A percentile compares a stretch with the other conserved stretches of the same genome.
Evolutionary conservation across 2,888 invertebrate genomes (phyloP).

Genomic region (Polydrusus cervinus): DNA sequence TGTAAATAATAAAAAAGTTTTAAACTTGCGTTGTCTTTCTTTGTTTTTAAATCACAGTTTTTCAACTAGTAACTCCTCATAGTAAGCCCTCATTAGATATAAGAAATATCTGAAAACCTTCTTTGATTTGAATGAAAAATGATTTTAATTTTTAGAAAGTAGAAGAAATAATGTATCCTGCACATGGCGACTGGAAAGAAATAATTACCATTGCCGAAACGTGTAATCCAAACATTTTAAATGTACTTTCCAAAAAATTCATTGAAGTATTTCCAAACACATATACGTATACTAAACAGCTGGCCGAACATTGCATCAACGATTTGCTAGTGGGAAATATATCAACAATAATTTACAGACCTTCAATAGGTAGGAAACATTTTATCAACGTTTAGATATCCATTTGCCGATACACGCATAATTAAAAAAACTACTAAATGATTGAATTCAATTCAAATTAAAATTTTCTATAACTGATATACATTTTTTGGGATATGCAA

Average conservation of each 20-base stretch:
- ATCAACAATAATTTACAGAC: conserved; percentile 86
- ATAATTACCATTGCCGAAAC: conserved; percentile 79
- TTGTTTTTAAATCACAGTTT: no score
- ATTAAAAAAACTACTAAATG: no score
- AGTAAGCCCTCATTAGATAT: no score
- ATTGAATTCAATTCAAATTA: neutral
- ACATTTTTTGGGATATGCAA: no score
- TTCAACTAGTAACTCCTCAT: no score
- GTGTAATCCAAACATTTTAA: conserved; percentile 74
- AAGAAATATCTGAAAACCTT: no score
- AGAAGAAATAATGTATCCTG: conserved; percentile 84
- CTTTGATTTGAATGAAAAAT: neutral
- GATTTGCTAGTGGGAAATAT: conserved; percentile 76
- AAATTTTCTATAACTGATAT: no score
- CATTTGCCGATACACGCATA: no score
- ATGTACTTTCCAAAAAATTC: conserved; percentile 75
- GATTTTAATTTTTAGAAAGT: conserved; percentile 71
- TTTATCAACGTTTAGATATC: neutral
- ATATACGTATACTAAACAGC: conserved; percentile 91
- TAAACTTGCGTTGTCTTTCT: no score
- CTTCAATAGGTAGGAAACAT: conserved; percentile 87
- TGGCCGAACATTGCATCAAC: conserved; percentile 87
- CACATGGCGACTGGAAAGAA: conserved; percentile 80
- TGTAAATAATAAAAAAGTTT: no score
- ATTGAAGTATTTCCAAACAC: conserved; percentile 86